Evolutionary conservation across 2,888 invertebrate genomes (phyloP).

Genomic region (Nemotelus pantherinus): DNA sequence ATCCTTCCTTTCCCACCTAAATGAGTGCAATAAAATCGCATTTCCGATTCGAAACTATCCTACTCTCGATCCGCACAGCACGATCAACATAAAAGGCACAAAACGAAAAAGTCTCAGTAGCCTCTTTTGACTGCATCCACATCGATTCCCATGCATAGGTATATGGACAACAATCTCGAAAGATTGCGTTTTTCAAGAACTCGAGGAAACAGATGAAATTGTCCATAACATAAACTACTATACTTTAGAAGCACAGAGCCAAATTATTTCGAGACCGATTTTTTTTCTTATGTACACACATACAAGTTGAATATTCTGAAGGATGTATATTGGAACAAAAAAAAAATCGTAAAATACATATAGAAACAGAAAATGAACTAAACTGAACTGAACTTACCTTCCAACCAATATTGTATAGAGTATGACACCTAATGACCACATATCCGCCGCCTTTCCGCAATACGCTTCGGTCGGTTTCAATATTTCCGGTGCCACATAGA

Average conservation of each 20-base stretch:
- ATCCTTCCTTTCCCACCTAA: background rate
- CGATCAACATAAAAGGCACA: background rate
- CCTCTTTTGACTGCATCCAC: no score
- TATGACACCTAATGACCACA: slow-evolving; percentile 92
- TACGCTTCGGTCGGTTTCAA: slow-evolving; percentile 79
- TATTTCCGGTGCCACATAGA: slow-evolving; percentile 95
- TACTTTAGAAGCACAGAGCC: background rate
- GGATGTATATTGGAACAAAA: background rate
- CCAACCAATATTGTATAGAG: slow-evolving; percentile 94
- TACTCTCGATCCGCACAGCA: background rate
- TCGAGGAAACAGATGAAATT: background rate
- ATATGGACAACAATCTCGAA: no score
- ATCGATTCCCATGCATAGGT: no score
- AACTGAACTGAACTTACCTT: slow-evolving; percentile 68
- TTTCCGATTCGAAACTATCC: slow-evolving; percentile 1
- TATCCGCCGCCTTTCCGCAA: slow-evolving; percentile 88
- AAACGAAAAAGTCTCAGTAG: background rate
- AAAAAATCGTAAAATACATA: background rate
- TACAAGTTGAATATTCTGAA: background rate
- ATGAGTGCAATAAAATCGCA: slow-evolving; percentile 30
- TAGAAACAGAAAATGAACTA: slow-evolving; percentile 6
- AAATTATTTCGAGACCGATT: slow-evolving; percentile 5
- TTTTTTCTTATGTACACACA: background rate
- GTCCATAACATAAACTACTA: background rate
- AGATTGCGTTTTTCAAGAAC: no score